Base-by-base conservation (phyloP, 1,140 invertebrate species). In the Cataglyphis hispanica region DNA sequence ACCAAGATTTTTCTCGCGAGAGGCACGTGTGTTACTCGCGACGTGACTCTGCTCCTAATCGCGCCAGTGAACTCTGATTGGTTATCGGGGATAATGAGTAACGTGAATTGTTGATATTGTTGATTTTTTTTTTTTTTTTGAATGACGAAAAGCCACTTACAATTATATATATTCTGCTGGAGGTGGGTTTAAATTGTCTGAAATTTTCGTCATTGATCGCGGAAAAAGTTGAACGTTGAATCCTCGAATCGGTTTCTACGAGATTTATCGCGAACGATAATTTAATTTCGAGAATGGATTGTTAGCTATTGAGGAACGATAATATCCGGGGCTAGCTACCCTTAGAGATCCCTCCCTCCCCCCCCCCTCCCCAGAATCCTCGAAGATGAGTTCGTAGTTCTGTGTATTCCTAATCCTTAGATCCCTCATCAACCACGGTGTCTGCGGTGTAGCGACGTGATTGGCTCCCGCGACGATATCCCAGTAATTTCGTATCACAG, bases 391-490 rank as follows among this genome's bases (percentile, higher is more conserved):
- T 40, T 25, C 6, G 40, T 25, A 53, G 11, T 37, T 8, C 34
- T 16, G 1, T 25, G 22, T 40, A 56, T 67, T 80, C 16, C 61
- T 69, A 69, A 80, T 56, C 46, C 31, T 37, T 27, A 13, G 22
- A 56, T 69, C 66, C 64, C 69, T 80, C 34, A 25, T 80, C 22
- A 56, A 40, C 34, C 63, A 19, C 13, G 31, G 19, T 53, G 40
- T 19, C 60, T 16, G 43, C 75, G 34, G 34, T 22, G 34, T 22
- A 27, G n/a, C n/a, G n/a, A 56, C 46, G 46, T 56, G 76, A 53
- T 80, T 50, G 31, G 76, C 76, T 80, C 46, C 16, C 13, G n/a
- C 46, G 13, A 66, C 19, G n/a, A 69, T 69, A 69, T 69, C 25
- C 31, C 34, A 58, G 31, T 27, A 80, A 80, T 69, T 80, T 25